A percentile compares a stretch with the other conserved stretches of the same genome.
Evolutionary conservation across 92 coral and sea anemone genomes (phyloP).

Genomic region (Epizoanthus scotinus): DNA sequence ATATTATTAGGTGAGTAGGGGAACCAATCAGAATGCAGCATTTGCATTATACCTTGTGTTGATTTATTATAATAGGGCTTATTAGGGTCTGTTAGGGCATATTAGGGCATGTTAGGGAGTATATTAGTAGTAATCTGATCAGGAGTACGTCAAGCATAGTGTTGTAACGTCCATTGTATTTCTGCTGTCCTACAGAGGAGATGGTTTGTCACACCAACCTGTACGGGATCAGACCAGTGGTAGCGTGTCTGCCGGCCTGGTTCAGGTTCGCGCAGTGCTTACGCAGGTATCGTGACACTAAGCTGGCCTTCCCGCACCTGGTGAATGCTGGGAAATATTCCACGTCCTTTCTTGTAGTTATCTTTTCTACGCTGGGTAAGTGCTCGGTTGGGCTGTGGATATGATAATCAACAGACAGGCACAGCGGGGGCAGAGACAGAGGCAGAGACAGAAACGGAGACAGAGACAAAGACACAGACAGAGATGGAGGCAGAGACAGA

Average conservation of each 20-base stretch:
- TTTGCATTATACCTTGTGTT: too few relatives aligned
- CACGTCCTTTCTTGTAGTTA: constrained; percentile 89
- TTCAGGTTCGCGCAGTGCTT: constrained; percentile 98
- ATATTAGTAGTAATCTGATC: too few relatives aligned
- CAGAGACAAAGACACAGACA: too few relatives aligned
- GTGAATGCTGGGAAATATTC: constrained; percentile 99
- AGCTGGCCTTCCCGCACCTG: constrained; percentile 88
- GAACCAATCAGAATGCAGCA: too few relatives aligned
- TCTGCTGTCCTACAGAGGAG: constrained; percentile 46
- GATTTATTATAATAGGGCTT: too few relatives aligned
- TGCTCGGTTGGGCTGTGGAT: background rate
- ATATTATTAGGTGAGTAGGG: too few relatives aligned
- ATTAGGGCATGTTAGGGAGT: too few relatives aligned
- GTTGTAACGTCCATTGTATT: background rate
- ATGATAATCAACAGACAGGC: background rate
- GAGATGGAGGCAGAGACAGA: too few relatives aligned
- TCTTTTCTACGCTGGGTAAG: constrained; percentile 86
- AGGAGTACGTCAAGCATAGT: too few relatives aligned
- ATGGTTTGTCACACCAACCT: constrained; percentile 83
- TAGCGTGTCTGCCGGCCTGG: constrained; percentile 99
- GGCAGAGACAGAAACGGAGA: too few relatives aligned
- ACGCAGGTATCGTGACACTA: constrained; percentile 93
- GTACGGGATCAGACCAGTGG: constrained; percentile 84
- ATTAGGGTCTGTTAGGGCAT: too few relatives aligned
- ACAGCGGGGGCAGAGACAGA: too few relatives aligned